These are phyloP conservation scores for Xanthostigma xanthostigma DNA, from an alignment of 2,888 invertebrate species.

Conservation along the genomic window DNA sequence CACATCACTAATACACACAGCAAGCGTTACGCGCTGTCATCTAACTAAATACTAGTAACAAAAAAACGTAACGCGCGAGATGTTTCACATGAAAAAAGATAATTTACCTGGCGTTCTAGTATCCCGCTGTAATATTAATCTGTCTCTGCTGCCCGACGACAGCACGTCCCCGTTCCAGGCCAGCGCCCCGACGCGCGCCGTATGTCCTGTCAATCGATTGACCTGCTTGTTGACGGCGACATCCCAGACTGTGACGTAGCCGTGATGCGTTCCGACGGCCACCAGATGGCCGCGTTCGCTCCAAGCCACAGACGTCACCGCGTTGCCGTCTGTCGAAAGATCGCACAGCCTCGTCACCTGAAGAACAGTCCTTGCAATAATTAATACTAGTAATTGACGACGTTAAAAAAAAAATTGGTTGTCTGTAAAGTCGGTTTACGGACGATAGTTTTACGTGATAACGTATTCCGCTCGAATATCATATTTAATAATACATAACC, in stretches of 20 bases:
- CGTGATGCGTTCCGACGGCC: slow-evolving; percentile 95
- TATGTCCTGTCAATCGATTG: slow-evolving; percentile 79
- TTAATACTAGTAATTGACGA: too few species aligned
- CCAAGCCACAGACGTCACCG: slow-evolving; percentile 98
- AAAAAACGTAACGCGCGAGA: too few species aligned
- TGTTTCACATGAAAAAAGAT: too few species aligned
- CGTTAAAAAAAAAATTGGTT: too few species aligned
- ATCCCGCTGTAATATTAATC: slow-evolving; percentile 87
- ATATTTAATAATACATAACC: too few species aligned
- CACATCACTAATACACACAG: too few species aligned
- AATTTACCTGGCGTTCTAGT: slow-evolving; percentile 64
- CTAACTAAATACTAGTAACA: too few species aligned
- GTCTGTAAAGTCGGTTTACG: too few species aligned
- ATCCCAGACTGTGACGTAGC: slow-evolving; percentile 97
- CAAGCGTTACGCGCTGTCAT: too few species aligned
- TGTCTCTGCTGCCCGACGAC: slow-evolving; percentile 88
- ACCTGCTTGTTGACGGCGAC: slow-evolving; percentile 87
- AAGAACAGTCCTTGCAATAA: not conserved
- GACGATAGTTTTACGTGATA: too few species aligned
- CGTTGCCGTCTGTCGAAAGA: slow-evolving; percentile 80
- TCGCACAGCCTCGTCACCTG: slow-evolving; percentile 90
- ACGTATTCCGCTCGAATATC: too few species aligned
- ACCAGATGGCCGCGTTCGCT: slow-evolving; percentile 92
- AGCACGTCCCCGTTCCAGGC: slow-evolving; percentile 97
- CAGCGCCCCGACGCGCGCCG: slow-evolving; percentile 81